These are phyloP conservation scores for Tenthredo distinguenda DNA, from an alignment of 2,888 invertebrate species.

Conservation along the genomic window DNA sequence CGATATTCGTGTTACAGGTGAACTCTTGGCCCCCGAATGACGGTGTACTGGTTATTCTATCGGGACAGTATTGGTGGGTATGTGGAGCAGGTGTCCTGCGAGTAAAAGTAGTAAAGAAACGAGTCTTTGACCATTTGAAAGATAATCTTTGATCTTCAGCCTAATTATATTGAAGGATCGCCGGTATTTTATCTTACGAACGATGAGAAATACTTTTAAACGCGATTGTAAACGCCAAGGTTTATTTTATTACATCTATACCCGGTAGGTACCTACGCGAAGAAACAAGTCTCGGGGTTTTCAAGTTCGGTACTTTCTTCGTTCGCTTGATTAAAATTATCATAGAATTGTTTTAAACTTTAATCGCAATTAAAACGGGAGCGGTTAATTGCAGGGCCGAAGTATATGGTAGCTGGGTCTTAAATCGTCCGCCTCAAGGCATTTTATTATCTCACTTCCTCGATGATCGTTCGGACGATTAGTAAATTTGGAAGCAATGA, in stretches of 20 bases:
- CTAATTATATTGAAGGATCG: conserved; percentile 40
- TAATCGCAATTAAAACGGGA: conserved; percentile 31
- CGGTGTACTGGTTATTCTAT: background rate
- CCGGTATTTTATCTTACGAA: background rate
- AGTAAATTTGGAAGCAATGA: conserved; percentile 40
- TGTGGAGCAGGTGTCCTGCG: conserved; percentile 33
- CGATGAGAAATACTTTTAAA: background rate
- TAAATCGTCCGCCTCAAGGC: conserved; percentile 17
- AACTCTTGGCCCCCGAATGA: conserved; percentile 19
- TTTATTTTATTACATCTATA: conserved; percentile 1
- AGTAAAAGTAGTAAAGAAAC: conserved; percentile 9
- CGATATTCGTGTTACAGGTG: conserved; percentile 20
- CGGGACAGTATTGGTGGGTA: background rate
- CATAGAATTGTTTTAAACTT: background rate
- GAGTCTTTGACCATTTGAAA: conserved; percentile 1
- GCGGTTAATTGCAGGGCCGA: conserved; percentile 24
- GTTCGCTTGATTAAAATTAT: background rate
- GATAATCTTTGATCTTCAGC: conserved; percentile 24
- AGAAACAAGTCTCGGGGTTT: background rate
- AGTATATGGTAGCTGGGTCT: background rate
- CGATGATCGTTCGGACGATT: conserved; percentile 38
- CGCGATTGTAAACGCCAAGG: background rate
- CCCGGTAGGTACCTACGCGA: background rate
- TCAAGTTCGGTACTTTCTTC: background rate
- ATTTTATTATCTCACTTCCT: conserved; percentile 34